Conservation (phyloP, 1,140 invertebrate species). For the Oppia nitens region DNA sequence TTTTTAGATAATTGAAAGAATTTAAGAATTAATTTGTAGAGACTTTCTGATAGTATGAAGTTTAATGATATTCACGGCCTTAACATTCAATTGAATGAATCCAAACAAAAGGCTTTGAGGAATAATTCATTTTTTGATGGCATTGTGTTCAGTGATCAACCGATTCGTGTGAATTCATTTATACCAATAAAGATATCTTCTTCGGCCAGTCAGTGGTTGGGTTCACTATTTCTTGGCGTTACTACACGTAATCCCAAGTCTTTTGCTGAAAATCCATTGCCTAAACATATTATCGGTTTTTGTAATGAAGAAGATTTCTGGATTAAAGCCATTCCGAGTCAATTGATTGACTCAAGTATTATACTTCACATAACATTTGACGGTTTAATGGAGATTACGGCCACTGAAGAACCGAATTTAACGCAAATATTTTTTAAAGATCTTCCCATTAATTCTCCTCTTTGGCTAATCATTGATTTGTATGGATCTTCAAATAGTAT, state of each 20-base stretch:
- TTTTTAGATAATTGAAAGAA: too few relatives aligned
- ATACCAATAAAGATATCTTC: constrained; percentile 25
- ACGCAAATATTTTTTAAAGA: constrained; percentile 3
- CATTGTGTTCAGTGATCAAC: constrained; percentile 28
- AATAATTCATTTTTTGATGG: constrained; percentile 28
- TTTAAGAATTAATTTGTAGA: background rate
- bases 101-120: constrained; percentile 22
- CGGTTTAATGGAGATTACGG: constrained; percentile 1
- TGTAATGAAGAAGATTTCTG: constrained; percentile 27
- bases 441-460: constrained; percentile 6
- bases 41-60: constrained; percentile 18
- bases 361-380: constrained; percentile 5
- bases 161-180: constrained; percentile 25
- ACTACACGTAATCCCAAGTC: constrained; percentile 26
- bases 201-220: constrained; percentile 27
- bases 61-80: constrained; percentile 22
- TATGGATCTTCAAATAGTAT: constrained; percentile 2
- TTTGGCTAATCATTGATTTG: constrained; percentile 14
- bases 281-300: constrained; percentile 17
- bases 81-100: constrained; percentile 21
- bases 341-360: constrained; percentile 17
- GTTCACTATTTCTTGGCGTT: constrained; percentile 29
- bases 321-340: constrained; percentile 26
- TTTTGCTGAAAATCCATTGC: constrained; percentile 10
- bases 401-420: background rate